Conservation (phyloP, 1,140 invertebrate genomes). For the Drosophila repleta region DNA sequence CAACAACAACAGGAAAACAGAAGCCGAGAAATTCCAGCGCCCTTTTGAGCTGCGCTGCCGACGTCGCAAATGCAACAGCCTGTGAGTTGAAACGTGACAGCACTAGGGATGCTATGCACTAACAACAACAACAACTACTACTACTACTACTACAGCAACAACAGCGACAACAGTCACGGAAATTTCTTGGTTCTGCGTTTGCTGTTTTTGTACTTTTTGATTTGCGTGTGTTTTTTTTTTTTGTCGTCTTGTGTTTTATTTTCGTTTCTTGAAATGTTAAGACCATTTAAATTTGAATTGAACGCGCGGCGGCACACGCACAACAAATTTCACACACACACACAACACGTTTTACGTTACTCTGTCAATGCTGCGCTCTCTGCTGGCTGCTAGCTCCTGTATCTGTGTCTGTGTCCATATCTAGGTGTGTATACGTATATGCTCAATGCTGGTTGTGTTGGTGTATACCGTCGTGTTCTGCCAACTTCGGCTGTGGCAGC, state of each 20-base stretch:
- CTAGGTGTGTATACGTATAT: conserved; percentile 37
- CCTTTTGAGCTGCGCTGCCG: conserved; percentile 49
- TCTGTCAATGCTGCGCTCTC: conserved; percentile 31
- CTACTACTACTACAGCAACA: neutral
- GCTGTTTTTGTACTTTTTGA: conserved; percentile 14
- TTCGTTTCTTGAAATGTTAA: conserved; percentile 12
- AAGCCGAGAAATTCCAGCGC: conserved; percentile 50
- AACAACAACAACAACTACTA: neutral
- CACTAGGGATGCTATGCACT: conserved; percentile 51
- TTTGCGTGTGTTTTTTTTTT: conserved; percentile 15
- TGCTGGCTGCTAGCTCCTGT: conserved; percentile 11
- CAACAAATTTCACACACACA: conserved; percentile 19
- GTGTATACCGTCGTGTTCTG: conserved; percentile 47
- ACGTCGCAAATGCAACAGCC: conserved; percentile 43
- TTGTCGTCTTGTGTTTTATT: conserved; percentile 2
- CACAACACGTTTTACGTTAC: conserved; percentile 52
- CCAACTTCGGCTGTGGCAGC: conserved; percentile 38
- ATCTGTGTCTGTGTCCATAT: conserved; percentile 20
- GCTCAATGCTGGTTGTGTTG: conserved; percentile 50
- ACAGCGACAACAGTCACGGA: conserved; percentile 16
- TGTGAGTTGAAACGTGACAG: conserved; percentile 51
- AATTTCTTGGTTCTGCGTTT: conserved; percentile 39
- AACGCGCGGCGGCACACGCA: conserved; percentile 32
- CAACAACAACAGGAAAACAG: conserved; percentile 16
- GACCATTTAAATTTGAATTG: conserved; percentile 31